Evolutionary conservation across 2,113 vertebrate genomes (phyloP), one percentile per base, ranked within the genome.

Genomic region (Isichthys henryi): DNA sequence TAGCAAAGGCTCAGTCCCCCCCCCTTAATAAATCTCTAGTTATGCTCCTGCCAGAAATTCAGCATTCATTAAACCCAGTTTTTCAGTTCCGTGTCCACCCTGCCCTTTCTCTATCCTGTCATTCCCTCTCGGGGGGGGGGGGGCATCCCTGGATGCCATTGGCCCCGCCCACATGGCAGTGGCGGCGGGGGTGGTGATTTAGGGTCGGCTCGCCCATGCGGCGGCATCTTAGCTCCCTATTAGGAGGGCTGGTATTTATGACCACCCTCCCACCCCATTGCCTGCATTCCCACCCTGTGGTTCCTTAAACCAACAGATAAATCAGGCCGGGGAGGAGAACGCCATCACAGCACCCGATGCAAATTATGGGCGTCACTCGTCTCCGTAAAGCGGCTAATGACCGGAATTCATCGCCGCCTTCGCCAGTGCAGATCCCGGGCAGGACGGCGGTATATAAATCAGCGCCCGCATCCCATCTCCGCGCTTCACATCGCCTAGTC

Each of bases 261-360:
- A 89, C 66, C 49, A 13, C 66, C 52, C 74, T n/a, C 15, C 43
- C 74, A 86, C 90, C 89, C 91, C 84, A 46, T 43, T 46, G 35
- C 80, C 39, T 7, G 19, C 43, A 4, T 48, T 84, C 80, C 80
- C 39, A 48, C 80, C 80, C 80, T 43, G 45, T 21, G 83, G 90
- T 92, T 92, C 92, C 92, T 94, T 94, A 94, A 93, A 93, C 92
- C 92, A 92, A 92, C 93, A 93, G 90, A 94, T 93, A 93, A 93
- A 94, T 94, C 92, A 92, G 89, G 19, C 62, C 17, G 43, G 66
- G 80, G 90, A 49, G 66, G 90, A 90, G 88, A 77, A 87, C 87
- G 91, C 89, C 89, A 86, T 86, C 89, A 88, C 90, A 91, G 88
- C 80, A 91, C 89, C 88, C 90, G 90, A 94, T 94, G 93, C 92